phyloP scores from a whole-genome alignment of 2,797 vertebrate genomes.

The Adelosebastes latens region DNA sequence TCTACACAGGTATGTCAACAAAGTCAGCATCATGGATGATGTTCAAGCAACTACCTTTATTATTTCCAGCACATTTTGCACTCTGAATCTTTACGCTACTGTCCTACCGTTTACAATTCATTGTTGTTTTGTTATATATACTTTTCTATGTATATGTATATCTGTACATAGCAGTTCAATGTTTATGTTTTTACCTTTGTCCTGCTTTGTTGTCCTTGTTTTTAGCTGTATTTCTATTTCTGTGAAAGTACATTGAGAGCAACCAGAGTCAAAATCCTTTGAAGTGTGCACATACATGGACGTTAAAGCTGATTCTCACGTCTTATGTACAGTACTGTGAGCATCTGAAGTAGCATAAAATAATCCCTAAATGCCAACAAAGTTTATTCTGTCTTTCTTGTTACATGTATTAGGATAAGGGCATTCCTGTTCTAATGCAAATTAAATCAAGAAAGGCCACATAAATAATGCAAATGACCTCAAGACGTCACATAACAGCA shows the following conservation, averaged over 20 bases:
- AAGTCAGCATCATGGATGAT: not conserved
- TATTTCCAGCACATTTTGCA: not conserved
- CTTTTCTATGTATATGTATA: not conserved
- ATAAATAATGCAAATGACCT: conserved; percentile 74
- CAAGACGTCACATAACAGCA: conserved; percentile 61
- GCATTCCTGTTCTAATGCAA: conserved; percentile 45
- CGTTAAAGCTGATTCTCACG: not conserved
- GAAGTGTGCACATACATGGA: not conserved
- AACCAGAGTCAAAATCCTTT: not conserved
- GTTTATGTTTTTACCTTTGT: not conserved
- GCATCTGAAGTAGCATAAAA: not conserved
- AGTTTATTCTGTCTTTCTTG: not conserved
- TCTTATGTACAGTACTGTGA: not conserved
- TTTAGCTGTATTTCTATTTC: not conserved
- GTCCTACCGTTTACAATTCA: not conserved
- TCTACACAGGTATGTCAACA: not conserved
- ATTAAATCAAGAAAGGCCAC: conserved; percentile 56
- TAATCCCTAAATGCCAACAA: not conserved
- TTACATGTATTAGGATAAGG: not conserved
- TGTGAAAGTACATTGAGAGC: not conserved
- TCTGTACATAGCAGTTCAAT: not conserved
- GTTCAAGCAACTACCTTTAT: not conserved
- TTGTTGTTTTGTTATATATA: not conserved
- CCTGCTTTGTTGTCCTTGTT: not conserved
- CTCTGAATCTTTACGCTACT: not conserved